Evolutionary conservation across 92 coral and sea anemone genomes (phyloP), one percentile per base, ranked within the genome.

Genomic region (Metridium senile): DNA sequence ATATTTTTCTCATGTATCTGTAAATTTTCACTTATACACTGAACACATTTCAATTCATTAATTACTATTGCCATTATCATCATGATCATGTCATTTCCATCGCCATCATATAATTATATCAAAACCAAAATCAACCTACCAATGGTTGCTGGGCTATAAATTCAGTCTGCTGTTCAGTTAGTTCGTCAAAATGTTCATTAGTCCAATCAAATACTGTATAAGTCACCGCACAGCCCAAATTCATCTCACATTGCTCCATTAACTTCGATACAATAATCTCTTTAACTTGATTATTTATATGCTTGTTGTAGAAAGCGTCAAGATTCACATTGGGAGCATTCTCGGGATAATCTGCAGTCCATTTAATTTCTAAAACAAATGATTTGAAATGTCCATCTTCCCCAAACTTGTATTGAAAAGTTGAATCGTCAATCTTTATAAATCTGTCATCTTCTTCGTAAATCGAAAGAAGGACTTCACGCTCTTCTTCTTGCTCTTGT

Each of bases 361-460:
- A 95, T 13, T 79, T 81, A 1, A 95, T 81, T 74, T 95, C 97
- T 29, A 95, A 66, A 20, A 95, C 71, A 51, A 95, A 92, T 19
- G 98, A 95, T 72, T 92, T 89, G 62, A 51, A 71, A 29, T 92
- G 93, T 0, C 98, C 97, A 66, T 87, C 90, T 51, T 95, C 98
- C 22, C 98, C 98, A 80, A 92, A 92, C 77, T 90, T 88, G 87
- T 92, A 95, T 67, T 95, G 98, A 71, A 95, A 93, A 49, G 95
- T 92, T 1, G 88, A 82, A 26, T 79, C 84, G 71, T 84, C 84
- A 0, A 95, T 75, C 76, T 92, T 94, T 30, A 82, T 92, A 31
- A 95, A 95, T 26, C 87, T 75, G 61, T 95, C 95, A 47, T 95
- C 98, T 20, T 88, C 88, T 67, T 95, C 98, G 77, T 92, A 95